Evolutionary conservation across 2,888 invertebrate species (phyloP).

Genomic region (Cryptocheilus praepositus): DNA sequence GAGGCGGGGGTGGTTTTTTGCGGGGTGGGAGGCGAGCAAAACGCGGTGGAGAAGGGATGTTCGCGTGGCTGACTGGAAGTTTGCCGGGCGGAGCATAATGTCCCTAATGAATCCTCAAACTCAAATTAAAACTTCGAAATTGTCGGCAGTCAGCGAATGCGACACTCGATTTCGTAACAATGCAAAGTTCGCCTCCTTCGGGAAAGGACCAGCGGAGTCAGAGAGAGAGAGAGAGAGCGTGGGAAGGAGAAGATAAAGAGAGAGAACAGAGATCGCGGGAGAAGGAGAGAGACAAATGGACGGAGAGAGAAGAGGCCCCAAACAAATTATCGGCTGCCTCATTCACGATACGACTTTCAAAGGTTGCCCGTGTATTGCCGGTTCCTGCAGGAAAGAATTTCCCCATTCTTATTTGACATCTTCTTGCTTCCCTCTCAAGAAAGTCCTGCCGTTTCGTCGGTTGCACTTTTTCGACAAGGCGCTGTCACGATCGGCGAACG

Average conservation of each 20-base stretch:
- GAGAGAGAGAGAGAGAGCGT: conserved; percentile 22
- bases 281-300: too few relatives aligned
- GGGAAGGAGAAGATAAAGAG: background rate
- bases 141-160: conserved; percentile 64
- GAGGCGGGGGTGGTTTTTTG: conserved; percentile 9
- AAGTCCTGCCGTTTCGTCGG: conserved; percentile 23
- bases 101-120: conserved; percentile 68
- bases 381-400: conserved; percentile 31
- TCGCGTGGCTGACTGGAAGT: conserved; percentile 58
- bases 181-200: conserved; percentile 62
- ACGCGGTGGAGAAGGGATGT: conserved; percentile 31
- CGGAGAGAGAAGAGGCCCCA: conserved; percentile 37
- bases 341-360: conserved; percentile 46
- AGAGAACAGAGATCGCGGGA: conserved; percentile 2
- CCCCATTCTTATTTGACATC: conserved; percentile 26
- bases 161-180: conserved; percentile 69
- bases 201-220: conserved; percentile 17
- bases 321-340: conserved; percentile 59
- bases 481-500: conserved; percentile 1
- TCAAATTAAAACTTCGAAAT: conserved; percentile 73
- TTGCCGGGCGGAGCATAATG: conserved; percentile 57
- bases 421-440: conserved; percentile 30
- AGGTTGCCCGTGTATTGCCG: conserved; percentile 32
- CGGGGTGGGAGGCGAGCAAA: conserved; percentile 17
- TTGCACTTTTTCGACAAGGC: conserved; percentile 8